phyloP scores from a whole-genome alignment of 53 echinoderm and acorn worm species.

The Pentamera pediparva region DNA sequence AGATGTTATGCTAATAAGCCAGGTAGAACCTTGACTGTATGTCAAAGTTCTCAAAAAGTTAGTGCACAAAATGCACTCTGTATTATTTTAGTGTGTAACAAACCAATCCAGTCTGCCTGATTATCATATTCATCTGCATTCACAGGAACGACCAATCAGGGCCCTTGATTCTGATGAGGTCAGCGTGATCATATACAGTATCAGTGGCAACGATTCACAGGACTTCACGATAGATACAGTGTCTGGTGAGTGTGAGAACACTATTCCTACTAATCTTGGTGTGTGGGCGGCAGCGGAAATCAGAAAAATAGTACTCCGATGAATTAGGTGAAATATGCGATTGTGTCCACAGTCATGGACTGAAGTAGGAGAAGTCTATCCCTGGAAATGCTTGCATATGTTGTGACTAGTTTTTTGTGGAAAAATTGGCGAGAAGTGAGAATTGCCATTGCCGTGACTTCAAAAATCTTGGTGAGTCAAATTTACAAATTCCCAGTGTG shows the following conservation, averaged over 20 bases:
- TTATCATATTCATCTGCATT: background rate
- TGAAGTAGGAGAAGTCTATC: too few relatives aligned
- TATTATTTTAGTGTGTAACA: background rate
- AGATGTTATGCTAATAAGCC: background rate
- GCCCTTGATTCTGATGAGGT: slow-evolving; percentile 54
- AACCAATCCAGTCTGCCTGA: background rate
- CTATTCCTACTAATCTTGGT: too few relatives aligned
- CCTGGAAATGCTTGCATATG: too few relatives aligned
- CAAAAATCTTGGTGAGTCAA: too few relatives aligned
- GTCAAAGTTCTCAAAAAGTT: background rate
- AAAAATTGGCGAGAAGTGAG: too few relatives aligned
- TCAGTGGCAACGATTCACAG: slow-evolving; percentile 48
- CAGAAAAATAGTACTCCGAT: too few relatives aligned
- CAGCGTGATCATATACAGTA: slow-evolving; percentile 56
- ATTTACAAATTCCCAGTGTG: too few relatives aligned
- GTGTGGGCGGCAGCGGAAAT: too few relatives aligned
- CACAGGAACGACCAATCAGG: slow-evolving; percentile 46
- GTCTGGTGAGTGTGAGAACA: slow-evolving; percentile 42
- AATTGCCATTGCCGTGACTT: too few relatives aligned
- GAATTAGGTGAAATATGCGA: background rate
- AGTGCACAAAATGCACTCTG: background rate
- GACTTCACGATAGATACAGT: slow-evolving; percentile 53
- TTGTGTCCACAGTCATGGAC: background rate
- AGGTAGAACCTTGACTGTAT: background rate
- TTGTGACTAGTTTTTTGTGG: too few relatives aligned